Evolutionary conservation across 2,888 invertebrate species (phyloP).

Genomic region (Pseudococcus longispinus): DNA sequence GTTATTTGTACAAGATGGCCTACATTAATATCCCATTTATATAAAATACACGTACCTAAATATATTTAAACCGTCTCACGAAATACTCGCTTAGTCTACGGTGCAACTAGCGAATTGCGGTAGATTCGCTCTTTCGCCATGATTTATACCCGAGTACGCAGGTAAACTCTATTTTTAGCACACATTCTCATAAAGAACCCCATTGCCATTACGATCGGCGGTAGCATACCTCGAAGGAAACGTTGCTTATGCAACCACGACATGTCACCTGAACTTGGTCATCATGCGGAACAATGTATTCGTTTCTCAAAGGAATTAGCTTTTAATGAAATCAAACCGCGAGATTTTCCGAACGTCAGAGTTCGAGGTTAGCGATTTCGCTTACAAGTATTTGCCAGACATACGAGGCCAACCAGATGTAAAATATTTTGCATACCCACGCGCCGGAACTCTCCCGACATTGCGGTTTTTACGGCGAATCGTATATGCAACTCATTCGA

Average conservation of each 20-base stretch:
- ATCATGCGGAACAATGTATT: not conserved
- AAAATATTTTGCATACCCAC: not conserved
- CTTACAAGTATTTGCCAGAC: not conserved
- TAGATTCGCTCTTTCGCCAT: not conserved
- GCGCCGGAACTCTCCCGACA: not conserved
- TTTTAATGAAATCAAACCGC: conserved; percentile 1
- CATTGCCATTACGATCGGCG: not conserved
- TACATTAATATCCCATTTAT: not conserved
- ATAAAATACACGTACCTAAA: not conserved
- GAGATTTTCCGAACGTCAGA: not conserved
- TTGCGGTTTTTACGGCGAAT: conserved; percentile 16
- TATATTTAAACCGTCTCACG: not conserved
- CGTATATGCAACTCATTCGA: conserved; percentile 9
- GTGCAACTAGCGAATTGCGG: not conserved
- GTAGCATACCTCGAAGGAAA: not conserved
- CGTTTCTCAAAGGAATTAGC: not conserved
- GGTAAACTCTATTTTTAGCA: not conserved
- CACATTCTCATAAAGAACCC: not conserved
- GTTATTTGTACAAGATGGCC: not conserved
- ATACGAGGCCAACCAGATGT: not conserved
- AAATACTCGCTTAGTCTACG: not conserved
- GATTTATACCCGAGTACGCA: not conserved
- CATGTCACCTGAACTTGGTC: not conserved
- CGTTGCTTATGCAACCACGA: not conserved
- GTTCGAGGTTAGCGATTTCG: not conserved